Conservation (phyloP, 2,113 vertebrate genomes). For the Ceyx melanurus region DNA sequence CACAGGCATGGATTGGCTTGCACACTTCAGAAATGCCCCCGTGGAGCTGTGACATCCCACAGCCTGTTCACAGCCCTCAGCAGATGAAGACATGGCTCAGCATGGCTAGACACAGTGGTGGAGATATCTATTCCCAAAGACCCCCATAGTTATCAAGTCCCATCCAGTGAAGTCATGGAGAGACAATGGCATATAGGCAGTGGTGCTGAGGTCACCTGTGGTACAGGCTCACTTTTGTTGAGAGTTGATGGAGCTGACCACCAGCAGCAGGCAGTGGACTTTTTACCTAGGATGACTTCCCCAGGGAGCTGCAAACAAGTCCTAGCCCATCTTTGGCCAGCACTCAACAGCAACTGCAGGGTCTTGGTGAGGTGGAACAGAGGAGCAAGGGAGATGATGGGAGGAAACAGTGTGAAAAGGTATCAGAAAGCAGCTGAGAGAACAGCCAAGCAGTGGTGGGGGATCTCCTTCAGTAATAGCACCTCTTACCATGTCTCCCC, state of each 20-base stretch:
- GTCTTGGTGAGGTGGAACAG: not conserved
- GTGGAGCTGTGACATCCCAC: not conserved
- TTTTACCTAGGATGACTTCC: not conserved
- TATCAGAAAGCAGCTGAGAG: not conserved
- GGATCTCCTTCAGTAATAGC: not conserved
- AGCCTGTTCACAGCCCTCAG: not conserved
- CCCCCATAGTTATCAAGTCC: not conserved
- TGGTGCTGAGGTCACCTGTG: accelerated
- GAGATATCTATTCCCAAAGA: not conserved
- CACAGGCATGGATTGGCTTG: not conserved
- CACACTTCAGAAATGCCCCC: not conserved
- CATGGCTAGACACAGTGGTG: not conserved
- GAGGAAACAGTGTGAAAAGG: not conserved
- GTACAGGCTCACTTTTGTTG: accelerated
- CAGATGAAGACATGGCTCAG: not conserved
- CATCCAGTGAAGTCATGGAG: not conserved
- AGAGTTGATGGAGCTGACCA: not conserved
- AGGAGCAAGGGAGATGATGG: not conserved
- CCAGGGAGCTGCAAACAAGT: not conserved
- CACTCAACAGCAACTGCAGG: not conserved
- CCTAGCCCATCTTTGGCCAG: not conserved
- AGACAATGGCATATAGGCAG: not conserved
- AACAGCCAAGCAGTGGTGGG: not conserved
- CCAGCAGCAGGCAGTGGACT: accelerated
- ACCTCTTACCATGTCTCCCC: not conserved